Percentiles rank a stretch among this genome's conserved stretches.
These are phyloP conservation scores for Toxostoma redivivum DNA, from an alignment of 2,113 vertebrate genomes.

Conservation along the genomic window DNA sequence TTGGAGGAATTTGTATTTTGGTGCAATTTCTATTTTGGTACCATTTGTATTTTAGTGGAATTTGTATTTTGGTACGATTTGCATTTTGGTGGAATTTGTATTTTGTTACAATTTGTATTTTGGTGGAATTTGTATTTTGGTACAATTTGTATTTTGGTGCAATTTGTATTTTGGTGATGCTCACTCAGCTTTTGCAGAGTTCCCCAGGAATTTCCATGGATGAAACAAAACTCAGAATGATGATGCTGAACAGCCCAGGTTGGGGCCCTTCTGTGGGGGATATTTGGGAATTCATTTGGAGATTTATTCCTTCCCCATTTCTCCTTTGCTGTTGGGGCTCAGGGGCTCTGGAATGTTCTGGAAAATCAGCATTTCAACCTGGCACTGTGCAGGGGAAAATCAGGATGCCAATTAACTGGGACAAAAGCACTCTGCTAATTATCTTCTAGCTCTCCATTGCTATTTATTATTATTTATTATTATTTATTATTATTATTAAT, in stretches of 20 bases:
- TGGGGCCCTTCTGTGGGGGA: not conserved
- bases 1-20: no score
- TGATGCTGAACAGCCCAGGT: no score
- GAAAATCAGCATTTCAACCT: not conserved
- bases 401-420: not conserved
- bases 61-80: no score
- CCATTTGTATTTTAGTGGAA: no score
- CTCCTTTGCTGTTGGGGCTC: not conserved
- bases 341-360: not conserved
- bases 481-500: no score
- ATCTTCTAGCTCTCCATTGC: not conserved
- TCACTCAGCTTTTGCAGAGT: not conserved
- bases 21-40: no score
- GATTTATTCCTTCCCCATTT: not conserved
- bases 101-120: no score
- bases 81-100: no score
- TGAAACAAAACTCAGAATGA: not conserved
- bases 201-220: not conserved
- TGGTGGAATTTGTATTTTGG: no score
- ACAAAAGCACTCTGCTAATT: conserved; percentile 30
- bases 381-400: not conserved
- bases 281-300: not conserved
- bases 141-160: no score
- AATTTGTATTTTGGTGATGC: not conserved
- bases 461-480: conserved; percentile 8